Base-by-base conservation (phyloP, 2,888 invertebrate species). In the Eupithecia tripunctaria region DNA sequence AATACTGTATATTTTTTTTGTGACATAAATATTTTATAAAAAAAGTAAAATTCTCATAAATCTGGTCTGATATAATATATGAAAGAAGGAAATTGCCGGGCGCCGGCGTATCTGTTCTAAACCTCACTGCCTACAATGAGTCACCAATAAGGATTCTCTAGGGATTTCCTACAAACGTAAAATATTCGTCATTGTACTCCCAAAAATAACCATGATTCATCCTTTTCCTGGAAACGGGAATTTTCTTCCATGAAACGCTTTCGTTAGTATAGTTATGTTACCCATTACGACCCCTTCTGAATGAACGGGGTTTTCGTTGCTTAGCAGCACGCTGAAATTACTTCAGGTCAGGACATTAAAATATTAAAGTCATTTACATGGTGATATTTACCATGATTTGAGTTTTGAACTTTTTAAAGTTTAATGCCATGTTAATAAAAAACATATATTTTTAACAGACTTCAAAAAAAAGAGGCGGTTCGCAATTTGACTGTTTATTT, bases 131-230 rank as follows among this genome's bases (percentile, higher is more conserved):
- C 38, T 43, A 32, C 38, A 43, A 60, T 80, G 78, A 80, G 68
- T 80, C 78, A 78, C 71, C 32, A 27, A 70, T 68, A 41, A 59
- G 64, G 21, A 75, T 56, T 67, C 65, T 76, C 21, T 5, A 64
- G 73, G 79, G 76, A 67, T 75, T 80, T 74, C 71, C 77, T 75
- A 69, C n/a, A n/a, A 60, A 21, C 21, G 38, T 36, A 43, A 18
- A 47, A n/a, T 64, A 78, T 72, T 74, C 76, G 79, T 78, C 77
- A 79, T 76, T 68, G 18, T 71, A 62, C 64, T 56, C n/a, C n/a
- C 71, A 60, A 78, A 73, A 76, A 72, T 69, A 73, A 68, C 12
- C 21, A 21, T 78, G 77, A 77, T 66, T 77, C 77, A 79, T 68
- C 38, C 68, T 15, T 73, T 78, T 71, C 70, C 70, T 67, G 59